Evolutionary conservation across 1,140 invertebrate genomes (phyloP), one percentile per base, ranked within the genome.

Genomic region (Drosophila miranda): DNA sequence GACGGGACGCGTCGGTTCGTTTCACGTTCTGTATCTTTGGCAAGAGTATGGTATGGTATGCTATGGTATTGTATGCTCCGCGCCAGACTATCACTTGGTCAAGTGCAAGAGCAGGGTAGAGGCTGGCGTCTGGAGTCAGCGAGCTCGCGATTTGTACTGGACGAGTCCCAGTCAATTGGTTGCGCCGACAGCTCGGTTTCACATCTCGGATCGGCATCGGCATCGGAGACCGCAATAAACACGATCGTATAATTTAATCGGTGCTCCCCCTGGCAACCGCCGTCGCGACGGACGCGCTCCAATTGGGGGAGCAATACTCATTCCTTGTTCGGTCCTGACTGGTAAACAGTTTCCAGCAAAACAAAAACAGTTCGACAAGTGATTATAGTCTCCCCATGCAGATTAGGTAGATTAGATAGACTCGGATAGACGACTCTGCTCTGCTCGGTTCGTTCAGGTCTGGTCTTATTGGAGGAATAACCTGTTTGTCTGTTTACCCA

Each of bases 121-220:
- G 34, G 34, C 34, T 38, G 34, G 42, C 70, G 70, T 57, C 70
- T 57, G 70, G 1, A 44, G 70, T 26, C 70, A 41, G 23, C 59
- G 38, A 74, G 48, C 50, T 48, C 52, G 52, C 70, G 70, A 64
- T 74, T 43, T 74, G 14, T 66, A 74, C 70, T 74, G 69, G 70
- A 64, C 60, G 44, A 34, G 34, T 30, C 19, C 34, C 26, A 30
- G 11, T 56, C 19, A 14, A 57, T 26, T 41, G 42, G 13, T 16
- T 57, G 49, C 70, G 23, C 64, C 52, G 49, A 57, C 26, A 66
- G 46, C 70, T 74, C 70, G 70, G 69, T 73, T 23, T 46, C 49
- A 41, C 38, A 64, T 69, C 61, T 73, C 70, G 14, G 51, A 1
- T 43, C 44, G 54, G 38, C 42, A 56, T 43, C 44, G 53, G 38